Base-by-base conservation (phyloP, 2,797 vertebrate species). In the Sylvilagus floridanus region DNA sequence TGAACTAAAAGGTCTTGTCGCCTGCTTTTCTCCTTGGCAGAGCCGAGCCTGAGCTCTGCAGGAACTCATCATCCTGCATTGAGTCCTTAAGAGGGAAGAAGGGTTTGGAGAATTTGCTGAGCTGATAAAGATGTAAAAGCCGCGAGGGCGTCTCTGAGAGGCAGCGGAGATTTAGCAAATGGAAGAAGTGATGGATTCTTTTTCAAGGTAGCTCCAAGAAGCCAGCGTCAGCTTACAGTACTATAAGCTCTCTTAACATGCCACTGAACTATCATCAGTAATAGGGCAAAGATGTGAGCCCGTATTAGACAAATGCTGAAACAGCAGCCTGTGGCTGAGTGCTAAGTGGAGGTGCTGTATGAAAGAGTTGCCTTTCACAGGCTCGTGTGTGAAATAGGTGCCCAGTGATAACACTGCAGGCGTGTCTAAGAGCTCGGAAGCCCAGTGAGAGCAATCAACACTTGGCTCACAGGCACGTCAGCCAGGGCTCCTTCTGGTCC, bases 131-230 rank as follows among this genome's bases (percentile, higher is more conserved):
- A 57, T 6, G 3, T 71, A 84, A 84, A 72, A 75, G 63, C 68
- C 19, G 11, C 26, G n/a, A 84, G 84, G 68, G 35, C 17, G 13
- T 93, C 50, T 11, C 21, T 62, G 68, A 79, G 22, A 91, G 47
- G 65, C 26, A 9, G 10, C 63, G 2, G 3, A 62, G 63, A 68
- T 42, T 17, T 60, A 62, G 78, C 92, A 88, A 93, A 83, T 76
- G 65, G 57, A 68, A 84, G 79, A 85, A 86, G 7, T 66, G 88
- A 92, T 78, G 69, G 78, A 30, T 81, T 85, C 69, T 72, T 90
- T 88, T 81, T 87, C 60, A 91, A 85, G 86, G 83, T 75, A 63
- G 13, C 77, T 82, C 90, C 62, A 72, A 79, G 91, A 92, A 75
- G 30, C 60, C 12, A 22, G 28, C 0, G 0, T 93, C 77, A 78